Base-by-base conservation (phyloP, 2,113 vertebrate species). In the Oreochromis spilurus region DNA sequence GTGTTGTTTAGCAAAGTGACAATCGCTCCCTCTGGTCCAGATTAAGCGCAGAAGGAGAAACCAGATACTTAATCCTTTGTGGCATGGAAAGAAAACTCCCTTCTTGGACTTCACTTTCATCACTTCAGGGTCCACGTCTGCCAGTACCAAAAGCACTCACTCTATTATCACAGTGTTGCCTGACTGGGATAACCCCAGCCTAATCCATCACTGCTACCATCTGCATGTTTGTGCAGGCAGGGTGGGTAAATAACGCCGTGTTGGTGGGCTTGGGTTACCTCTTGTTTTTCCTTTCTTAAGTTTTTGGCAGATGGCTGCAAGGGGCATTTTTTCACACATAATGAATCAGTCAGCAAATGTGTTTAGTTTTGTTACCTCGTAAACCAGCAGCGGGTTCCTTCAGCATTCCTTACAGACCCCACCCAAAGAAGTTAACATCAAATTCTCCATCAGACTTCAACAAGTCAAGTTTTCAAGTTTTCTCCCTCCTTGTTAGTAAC, bases 121-220 rank as follows among this genome's bases (percentile, higher is more conserved):
- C 92, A 94, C 94, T 93, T 90, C 43, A 83, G 78, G 62, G 65
- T 91, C 89, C 89, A 65, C 21, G n/a, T 87, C 84, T 45, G 79
- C 84, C 67, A 58, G 17, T 77, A 55, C 89, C 80, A 77, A 92
- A 87, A 92, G 87, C 89, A 86, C 87, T 88, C 88, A 36, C 83
- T 92, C 92, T 92, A 82, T 93, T 94, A 89, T 90, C 85, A 31
- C 24, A 14, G 65, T 38, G 78, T 82, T 90, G 89, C 70, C 93
- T 93, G 90, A 91, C 93, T 85, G 81, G 89, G 91, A 84, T 94
- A 88, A 95, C 94, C 94, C 82, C 75, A 5, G 79, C 65, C 93
- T 94, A 95, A 95, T 96, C 95, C 94, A 94, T 96, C 96, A 96
- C 90, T 91, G 95, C 86, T 89, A 84, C 83, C 89, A 88, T 92